Conservation (phyloP, 2,113 vertebrate species). For the Aspidoscelis tigris region DNA sequence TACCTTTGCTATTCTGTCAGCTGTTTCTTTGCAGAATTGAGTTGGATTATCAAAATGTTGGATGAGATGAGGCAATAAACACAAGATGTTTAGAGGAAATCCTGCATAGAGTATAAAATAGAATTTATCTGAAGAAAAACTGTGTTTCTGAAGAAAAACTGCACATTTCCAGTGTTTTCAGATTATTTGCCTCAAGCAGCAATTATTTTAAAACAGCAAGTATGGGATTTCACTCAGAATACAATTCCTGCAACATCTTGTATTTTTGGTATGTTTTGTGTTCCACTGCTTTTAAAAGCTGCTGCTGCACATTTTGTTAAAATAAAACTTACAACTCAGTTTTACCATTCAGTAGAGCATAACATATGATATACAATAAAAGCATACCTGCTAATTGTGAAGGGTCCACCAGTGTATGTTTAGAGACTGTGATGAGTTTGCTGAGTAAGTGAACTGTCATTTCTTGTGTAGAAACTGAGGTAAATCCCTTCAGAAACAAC, state of each 20-base stretch:
- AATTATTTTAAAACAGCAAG: neutral
- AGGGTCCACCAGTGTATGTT: constrained; percentile 91
- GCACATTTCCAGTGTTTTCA: neutral
- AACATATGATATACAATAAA: neutral
- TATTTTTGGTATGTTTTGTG: constrained; percentile 8
- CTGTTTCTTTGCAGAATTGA: constrained; percentile 96
- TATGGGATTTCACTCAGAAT: neutral
- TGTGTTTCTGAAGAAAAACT: neutral
- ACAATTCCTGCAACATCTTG: neutral
- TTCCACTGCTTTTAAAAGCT: neutral
- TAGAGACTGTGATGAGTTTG: constrained; percentile 93
- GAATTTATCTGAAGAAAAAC: constrained; percentile 30
- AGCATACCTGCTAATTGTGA: constrained; percentile 89
- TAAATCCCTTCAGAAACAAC: constrained; percentile 98
- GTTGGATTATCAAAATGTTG: constrained; percentile 99
- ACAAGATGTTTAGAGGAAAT: constrained; percentile 97
- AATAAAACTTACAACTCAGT: constrained; percentile 14
- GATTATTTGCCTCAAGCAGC: neutral
- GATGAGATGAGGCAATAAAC: constrained; percentile 96
- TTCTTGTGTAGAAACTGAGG: constrained; percentile 94
- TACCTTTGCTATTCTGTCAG: constrained; percentile 95
- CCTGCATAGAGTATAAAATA: constrained; percentile 75
- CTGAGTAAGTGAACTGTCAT: constrained; percentile 97
- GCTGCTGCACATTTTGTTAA: constrained; percentile 25
- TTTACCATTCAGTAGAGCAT: neutral